Percentiles rank a stretch among this genome's conserved stretches.
These are phyloP conservation scores for Alentia gelatinosa DNA, from an alignment of 2,888 invertebrate genomes.

Conservation along the genomic window DNA sequence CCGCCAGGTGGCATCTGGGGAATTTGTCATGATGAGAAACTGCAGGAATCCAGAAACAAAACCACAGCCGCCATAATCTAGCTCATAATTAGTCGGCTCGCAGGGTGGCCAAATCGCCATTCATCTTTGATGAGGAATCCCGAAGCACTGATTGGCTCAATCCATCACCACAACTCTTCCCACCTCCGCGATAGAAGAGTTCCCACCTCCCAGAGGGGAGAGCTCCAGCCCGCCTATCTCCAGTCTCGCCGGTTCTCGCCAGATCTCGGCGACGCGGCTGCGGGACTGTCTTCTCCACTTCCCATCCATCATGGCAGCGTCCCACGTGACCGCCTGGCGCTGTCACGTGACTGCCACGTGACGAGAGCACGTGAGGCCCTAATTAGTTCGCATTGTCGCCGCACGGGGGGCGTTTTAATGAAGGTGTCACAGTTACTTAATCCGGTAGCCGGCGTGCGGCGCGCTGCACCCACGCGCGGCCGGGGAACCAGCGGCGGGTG, in stretches of 20 bases:
- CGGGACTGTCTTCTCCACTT: background rate
- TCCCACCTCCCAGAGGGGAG: background rate
- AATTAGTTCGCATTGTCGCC: slow-evolving; percentile 39
- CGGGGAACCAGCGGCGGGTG: background rate
- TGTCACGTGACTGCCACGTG: slow-evolving; percentile 23
- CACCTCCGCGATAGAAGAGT: background rate
- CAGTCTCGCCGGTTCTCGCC: background rate
- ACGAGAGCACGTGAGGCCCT: background rate
- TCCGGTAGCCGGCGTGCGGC: background rate
- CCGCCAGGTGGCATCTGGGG: background rate
- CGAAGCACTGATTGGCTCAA: background rate
- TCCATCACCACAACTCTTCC: slow-evolving; percentile 8
- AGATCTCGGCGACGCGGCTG: background rate
- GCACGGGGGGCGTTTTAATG: slow-evolving; percentile 25
- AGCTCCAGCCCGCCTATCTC: background rate
- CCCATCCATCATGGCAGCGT: slow-evolving; percentile 44
- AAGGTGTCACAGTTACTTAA: slow-evolving; percentile 35
- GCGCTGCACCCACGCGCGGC: background rate
- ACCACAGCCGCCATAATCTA: background rate
- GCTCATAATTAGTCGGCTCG: slow-evolving; percentile 17
- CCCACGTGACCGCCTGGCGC: slow-evolving; percentile 35
- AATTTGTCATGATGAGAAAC: background rate
- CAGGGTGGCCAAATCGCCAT: background rate
- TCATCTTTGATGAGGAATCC: slow-evolving; percentile 22
- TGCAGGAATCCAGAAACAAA: background rate